Evolutionary conservation across 1,140 invertebrate genomes (phyloP), one percentile per base, ranked within the genome.

Genomic region (Monomorium pharaonis): DNA sequence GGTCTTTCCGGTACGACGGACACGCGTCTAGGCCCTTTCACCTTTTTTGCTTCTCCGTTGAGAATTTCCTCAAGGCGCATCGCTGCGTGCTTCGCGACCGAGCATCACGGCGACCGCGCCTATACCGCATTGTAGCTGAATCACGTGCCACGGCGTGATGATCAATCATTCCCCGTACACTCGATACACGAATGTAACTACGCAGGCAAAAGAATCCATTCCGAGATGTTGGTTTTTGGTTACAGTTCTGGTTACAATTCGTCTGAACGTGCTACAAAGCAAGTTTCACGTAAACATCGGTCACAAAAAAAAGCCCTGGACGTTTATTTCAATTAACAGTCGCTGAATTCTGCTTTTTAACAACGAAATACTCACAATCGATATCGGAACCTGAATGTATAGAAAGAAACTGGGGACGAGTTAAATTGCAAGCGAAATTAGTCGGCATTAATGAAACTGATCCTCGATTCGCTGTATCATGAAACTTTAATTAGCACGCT

Each of bases 61-160:
- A 58, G 49, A 60, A 56, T 60, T 84, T 86, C 47, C 65, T 74
- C 78, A 10, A 80, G 75, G 51, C 75, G 75, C 60, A 65, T 85
- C 74, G 37, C 54, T 27, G 54, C 74, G 24, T 60, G 62, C 60
- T n/a, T 85, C 62, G 76, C 60, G 44, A 51, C 60, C 44, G 49
- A 58, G 44, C 18, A 62, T 77, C 69, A 30, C 10, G 18, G 16
- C 63, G 76, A 14, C 56, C 81, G 72, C 56, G 80, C 69, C 83
- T 72, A 67, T 83, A 67, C 58, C 16, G 49, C 70, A 24, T 62
- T 51, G 30, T 58, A 77, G 56, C 42, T 60, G 51, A 69, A 80
- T 65, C 58, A 78, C 67, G 69, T 49, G 69, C 60, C 44, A 76
- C 83, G 33, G 30, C 30, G 42, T 77, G 54, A 54, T 74, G 88